Conservation (phyloP, 2,888 invertebrate species). For the Megaustenia siamemsis region DNA sequence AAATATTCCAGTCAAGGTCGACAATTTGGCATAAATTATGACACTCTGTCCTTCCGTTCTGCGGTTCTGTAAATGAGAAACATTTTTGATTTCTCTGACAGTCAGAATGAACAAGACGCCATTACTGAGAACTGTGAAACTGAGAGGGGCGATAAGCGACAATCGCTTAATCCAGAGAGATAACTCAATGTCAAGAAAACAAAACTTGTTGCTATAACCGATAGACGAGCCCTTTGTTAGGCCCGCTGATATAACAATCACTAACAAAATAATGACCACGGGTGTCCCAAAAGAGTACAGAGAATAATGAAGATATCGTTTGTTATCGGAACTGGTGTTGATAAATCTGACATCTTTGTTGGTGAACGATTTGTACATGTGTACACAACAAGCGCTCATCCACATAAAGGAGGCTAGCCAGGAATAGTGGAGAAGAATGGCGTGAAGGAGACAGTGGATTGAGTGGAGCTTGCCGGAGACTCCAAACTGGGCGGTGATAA, state of each 20-base stretch:
- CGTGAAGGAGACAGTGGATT: slow-evolving; percentile 28
- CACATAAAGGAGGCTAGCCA: slow-evolving; percentile 60
- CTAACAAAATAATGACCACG: slow-evolving; percentile 50
- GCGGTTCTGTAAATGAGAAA: slow-evolving; percentile 40
- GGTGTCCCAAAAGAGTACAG: slow-evolving; percentile 58
- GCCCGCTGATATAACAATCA: slow-evolving; percentile 42
- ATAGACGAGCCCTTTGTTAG: slow-evolving; percentile 50
- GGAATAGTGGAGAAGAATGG: slow-evolving; percentile 51
- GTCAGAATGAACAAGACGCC: slow-evolving; percentile 57
- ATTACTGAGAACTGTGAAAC: slow-evolving; percentile 51
- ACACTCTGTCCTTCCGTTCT: slow-evolving; percentile 21
- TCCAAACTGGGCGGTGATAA: slow-evolving; percentile 33
- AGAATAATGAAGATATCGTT: slow-evolving; percentile 53
- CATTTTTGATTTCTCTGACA: slow-evolving; percentile 49
- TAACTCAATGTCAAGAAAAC: slow-evolving; percentile 45
- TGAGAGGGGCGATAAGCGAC: slow-evolving; percentile 52
- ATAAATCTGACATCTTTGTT: slow-evolving; percentile 33
- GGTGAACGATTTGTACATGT: slow-evolving; percentile 61
- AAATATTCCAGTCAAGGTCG: slow-evolving; percentile 59
- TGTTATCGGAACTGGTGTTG: slow-evolving; percentile 26
- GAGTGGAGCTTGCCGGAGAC: neutral
- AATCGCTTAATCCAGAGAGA: neutral
- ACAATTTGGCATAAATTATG: slow-evolving; percentile 58
- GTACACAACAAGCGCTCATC: slow-evolving; percentile 61
- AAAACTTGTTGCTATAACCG: slow-evolving; percentile 47